phyloP scores from a whole-genome alignment of 2,888 invertebrate genomes.

The Phortica okadai region DNA sequence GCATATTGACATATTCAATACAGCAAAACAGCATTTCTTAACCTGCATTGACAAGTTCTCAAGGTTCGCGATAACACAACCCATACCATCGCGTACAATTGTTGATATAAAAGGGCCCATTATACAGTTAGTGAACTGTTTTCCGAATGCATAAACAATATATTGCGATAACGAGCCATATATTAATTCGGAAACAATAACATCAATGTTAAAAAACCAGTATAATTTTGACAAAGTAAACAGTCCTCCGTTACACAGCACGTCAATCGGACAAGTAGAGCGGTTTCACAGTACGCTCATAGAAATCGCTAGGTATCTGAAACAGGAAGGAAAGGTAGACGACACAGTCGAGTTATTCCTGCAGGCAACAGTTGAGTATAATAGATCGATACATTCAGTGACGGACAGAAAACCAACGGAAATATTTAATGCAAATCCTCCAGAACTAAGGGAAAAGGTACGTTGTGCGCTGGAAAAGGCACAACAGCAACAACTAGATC shows the following conservation, averaged over 20 bases:
- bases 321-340: constrained; percentile 32
- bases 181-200: too few species aligned
- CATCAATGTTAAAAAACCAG: constrained; percentile 35
- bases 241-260: constrained; percentile 40
- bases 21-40: not conserved
- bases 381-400: constrained; percentile 38
- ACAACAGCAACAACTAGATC: not conserved
- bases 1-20: not conserved
- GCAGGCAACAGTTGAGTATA: constrained; percentile 40
- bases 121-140: too few species aligned
- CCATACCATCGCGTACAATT: too few species aligned
- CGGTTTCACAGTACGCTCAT: constrained; percentile 37
- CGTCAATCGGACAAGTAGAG: constrained; percentile 44
- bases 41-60: too few species aligned
- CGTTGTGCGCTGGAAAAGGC: not conserved
- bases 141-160: too few species aligned
- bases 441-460: not conserved
- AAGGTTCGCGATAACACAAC: too few species aligned
- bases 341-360: constrained; percentile 40
- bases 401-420: too few species aligned
- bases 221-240: constrained; percentile 38
- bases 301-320: constrained; percentile 27
- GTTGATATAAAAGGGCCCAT: too few species aligned
- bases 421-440: constrained; percentile 39
- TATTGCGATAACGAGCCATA: too few species aligned